phyloP scores from a whole-genome alignment of 2,888 invertebrate species.

The Mechanitis messenoides region DNA sequence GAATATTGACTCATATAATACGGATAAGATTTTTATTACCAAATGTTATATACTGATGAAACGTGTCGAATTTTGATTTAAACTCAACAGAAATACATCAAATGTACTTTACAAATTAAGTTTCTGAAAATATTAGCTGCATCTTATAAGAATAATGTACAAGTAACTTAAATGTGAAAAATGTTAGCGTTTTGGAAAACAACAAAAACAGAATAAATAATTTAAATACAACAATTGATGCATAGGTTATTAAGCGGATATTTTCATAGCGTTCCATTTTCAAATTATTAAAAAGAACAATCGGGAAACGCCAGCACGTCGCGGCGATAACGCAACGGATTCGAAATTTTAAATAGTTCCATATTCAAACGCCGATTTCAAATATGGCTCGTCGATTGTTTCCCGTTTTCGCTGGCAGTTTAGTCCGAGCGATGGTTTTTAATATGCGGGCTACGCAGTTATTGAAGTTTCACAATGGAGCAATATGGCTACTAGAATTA shows the following conservation, averaged over 20 bases:
- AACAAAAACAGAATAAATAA: neutral
- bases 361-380: slow-evolving; percentile 69
- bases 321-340: slow-evolving; percentile 73
- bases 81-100: no score
- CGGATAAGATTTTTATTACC: neutral
- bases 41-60: no score
- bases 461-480: slow-evolving; percentile 72
- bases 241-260: slow-evolving; percentile 27
- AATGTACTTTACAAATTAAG: no score
- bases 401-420: slow-evolving; percentile 73
- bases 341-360: slow-evolving; percentile 76
- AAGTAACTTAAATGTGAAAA: no score
- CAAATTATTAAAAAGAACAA: slow-evolving; percentile 56
- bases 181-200: no score
- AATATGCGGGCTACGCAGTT: slow-evolving; percentile 72
- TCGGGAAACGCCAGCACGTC: slow-evolving; percentile 71
- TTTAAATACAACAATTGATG: slow-evolving; percentile 2
- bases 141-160: no score
- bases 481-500: slow-evolving; percentile 56
- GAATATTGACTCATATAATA: slow-evolving; percentile 7
- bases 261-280: slow-evolving; percentile 36
- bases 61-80: no score
- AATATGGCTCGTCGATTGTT: slow-evolving; percentile 72
- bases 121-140: no score
- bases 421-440: slow-evolving; percentile 54